A percentile compares a stretch with the other conserved stretches of the same genome.
These are phyloP conservation scores for Hylaeus volcanicus DNA, from an alignment of 1,140 invertebrate species.

Conservation along the genomic window DNA sequence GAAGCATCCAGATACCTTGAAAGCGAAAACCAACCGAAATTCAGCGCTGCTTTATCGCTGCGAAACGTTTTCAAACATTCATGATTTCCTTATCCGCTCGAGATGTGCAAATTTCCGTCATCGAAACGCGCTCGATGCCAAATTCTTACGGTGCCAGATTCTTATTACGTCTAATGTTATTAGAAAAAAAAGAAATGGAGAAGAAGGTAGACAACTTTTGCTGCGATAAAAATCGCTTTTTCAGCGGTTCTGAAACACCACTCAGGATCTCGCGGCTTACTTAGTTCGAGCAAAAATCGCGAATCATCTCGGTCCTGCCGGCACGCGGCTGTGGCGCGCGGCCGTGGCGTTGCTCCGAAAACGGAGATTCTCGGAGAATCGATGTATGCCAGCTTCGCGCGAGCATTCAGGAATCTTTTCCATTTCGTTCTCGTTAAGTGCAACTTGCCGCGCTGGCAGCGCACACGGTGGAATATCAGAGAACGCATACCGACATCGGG, in stretches of 20 bases:
- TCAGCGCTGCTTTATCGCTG: too few relatives aligned
- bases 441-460: slow-evolving; percentile 18
- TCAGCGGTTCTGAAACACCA: not conserved
- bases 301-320: not conserved
- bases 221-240: not conserved
- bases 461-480: slow-evolving; percentile 7
- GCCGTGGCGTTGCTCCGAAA: not conserved
- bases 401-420: slow-evolving; percentile 1
- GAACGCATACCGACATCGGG: slow-evolving; percentile 26
- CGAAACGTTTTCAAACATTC: slow-evolving; percentile 6
- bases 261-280: not conserved
- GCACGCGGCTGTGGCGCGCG: too few relatives aligned
- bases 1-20: too few relatives aligned
- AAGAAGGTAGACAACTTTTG: not conserved
- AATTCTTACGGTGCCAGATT: not conserved
- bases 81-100: not conserved
- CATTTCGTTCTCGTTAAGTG: slow-evolving; percentile 41
- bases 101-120: not conserved
- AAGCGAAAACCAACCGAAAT: not conserved
- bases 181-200: too few relatives aligned
- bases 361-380: not conserved
- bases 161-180: too few relatives aligned
- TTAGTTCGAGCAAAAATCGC: slow-evolving; percentile 1
- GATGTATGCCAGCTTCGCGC: not conserved
- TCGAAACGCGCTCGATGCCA: not conserved